Conservation (phyloP, 35 echinoderm and acorn worm genomes). For the Strongylocentrotus purpuratus region DNA sequence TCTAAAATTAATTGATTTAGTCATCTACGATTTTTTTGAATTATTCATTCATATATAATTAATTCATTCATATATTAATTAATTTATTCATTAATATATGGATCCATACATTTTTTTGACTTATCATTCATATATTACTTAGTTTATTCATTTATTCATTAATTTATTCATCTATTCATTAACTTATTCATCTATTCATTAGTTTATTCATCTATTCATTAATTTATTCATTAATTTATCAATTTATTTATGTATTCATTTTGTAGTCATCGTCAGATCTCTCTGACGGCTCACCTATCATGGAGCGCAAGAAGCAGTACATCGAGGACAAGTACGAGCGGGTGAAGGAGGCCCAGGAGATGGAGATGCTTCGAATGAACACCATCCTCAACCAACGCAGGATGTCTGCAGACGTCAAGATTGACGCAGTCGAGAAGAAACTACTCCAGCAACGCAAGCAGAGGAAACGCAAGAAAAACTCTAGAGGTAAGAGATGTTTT, state of each 20-base stretch:
- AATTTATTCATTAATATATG: too few relatives aligned
- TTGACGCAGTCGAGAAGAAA: constrained; percentile 21
- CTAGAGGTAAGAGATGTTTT: neutral
- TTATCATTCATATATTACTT: too few relatives aligned
- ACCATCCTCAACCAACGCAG: constrained; percentile 47
- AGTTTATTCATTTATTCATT: too few relatives aligned
- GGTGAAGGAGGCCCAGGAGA: constrained; percentile 35
- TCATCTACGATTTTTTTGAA: too few relatives aligned
- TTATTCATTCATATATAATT: too few relatives aligned
- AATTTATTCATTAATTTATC: too few relatives aligned
- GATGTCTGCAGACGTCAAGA: constrained; percentile 42
- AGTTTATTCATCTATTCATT: too few relatives aligned
- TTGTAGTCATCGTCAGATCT: neutral
- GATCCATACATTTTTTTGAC: too few relatives aligned
- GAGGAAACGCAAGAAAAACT: constrained; percentile 22
- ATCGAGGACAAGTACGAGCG: constrained; percentile 33
- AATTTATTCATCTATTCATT: too few relatives aligned
- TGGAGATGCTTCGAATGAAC: constrained; percentile 34
- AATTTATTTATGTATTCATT: neutral
- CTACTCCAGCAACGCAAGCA: constrained; percentile 41
- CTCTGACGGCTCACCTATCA: constrained; percentile 21
- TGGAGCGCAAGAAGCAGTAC: constrained; percentile 28
- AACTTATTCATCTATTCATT: too few relatives aligned
- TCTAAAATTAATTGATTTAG: too few relatives aligned
- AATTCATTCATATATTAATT: too few relatives aligned